Conservation (phyloP, 2,113 vertebrate species). For the Protobothrops flavoviridis region DNA sequence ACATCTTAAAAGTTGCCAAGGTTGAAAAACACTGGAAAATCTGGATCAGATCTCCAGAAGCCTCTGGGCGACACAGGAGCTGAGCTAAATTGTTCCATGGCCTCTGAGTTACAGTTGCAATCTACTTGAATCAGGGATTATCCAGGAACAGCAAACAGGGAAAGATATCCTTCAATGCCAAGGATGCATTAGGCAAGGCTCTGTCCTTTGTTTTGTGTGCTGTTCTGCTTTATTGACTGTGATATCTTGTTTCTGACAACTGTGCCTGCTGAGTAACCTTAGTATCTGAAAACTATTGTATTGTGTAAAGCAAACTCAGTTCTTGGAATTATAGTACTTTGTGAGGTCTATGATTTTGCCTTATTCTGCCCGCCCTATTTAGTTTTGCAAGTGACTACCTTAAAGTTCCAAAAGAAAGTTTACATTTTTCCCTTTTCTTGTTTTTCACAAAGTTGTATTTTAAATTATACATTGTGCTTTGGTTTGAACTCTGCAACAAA, state of each 20-base stretch:
- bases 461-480: not conserved
- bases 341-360: not conserved
- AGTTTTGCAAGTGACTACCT: not conserved
- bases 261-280: not conserved
- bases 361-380: not conserved
- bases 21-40: not conserved
- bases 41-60: not conserved
- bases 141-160: not conserved
- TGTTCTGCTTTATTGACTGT: not conserved
- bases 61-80: not conserved
- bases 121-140: not conserved
- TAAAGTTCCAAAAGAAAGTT: not conserved
- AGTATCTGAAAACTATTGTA: not conserved
- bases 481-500: not conserved
- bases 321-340: not conserved
- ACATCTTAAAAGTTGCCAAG: not conserved
- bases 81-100: not conserved
- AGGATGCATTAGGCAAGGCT: not conserved
- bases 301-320: not conserved
- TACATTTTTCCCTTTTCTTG: not conserved
- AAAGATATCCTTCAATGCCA: not conserved
- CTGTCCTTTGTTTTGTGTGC: not conserved
- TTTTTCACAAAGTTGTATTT: not conserved
- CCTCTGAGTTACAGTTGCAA: not conserved
- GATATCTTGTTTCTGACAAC: not conserved